A percentile compares a stretch with the other conserved stretches of the same genome.
Conservation (phyloP, 2,797 vertebrate genomes). For the Scyliorhinus canicula region DNA sequence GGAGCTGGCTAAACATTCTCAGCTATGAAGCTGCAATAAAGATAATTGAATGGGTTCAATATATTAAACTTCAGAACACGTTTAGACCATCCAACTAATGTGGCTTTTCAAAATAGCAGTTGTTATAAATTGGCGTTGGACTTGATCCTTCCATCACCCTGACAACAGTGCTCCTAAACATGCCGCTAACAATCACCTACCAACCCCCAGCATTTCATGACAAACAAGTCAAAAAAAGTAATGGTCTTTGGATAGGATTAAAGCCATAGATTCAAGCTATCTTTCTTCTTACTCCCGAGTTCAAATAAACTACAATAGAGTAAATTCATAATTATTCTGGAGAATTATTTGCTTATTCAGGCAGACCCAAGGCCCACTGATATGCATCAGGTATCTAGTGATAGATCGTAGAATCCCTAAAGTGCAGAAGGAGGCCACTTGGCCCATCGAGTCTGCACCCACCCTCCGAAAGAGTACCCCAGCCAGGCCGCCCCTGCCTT, state of each 20-base stretch:
- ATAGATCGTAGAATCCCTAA: too few species aligned
- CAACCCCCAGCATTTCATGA: neutral
- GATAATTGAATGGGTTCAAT: neutral
- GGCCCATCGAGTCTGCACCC: too few species aligned
- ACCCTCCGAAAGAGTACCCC: too few species aligned
- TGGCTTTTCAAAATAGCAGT: neutral
- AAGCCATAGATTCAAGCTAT: neutral
- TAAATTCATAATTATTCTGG: too few species aligned
- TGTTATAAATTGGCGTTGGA: neutral
- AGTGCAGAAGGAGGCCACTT: too few species aligned
- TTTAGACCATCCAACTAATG: neutral
- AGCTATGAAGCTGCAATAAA: neutral
- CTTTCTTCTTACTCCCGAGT: neutral
- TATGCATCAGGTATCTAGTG: neutral
- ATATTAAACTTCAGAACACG: neutral
- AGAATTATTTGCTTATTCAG: neutral
- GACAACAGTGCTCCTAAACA: neutral
- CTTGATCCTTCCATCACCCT: neutral
- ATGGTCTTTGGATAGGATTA: neutral
- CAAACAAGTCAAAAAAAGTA: neutral
- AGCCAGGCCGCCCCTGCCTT: too few species aligned
- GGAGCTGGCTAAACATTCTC: neutral
- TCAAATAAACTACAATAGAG: neutral
- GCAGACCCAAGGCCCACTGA: neutral
- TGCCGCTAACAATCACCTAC: neutral